Percentiles rank a stretch among this genome's conserved stretches.
Conservation (phyloP, 2,797 vertebrate genomes). For the Semotilus atromaculatus region DNA sequence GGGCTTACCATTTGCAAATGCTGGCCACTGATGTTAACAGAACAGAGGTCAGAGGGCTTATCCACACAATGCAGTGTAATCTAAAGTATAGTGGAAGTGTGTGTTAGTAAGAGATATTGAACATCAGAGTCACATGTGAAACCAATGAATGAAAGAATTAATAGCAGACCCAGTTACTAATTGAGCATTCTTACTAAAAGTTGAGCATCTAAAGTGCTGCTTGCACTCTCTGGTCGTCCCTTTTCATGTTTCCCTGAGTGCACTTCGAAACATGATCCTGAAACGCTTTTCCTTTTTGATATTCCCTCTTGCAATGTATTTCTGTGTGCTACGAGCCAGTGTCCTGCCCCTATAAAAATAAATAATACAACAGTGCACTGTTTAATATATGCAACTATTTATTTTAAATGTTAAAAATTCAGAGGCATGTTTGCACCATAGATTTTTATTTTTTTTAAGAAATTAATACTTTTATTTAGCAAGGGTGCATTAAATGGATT, state of each 20-base stretch:
- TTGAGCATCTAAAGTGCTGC: slow-evolving; percentile 64
- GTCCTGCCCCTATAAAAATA: slow-evolving; percentile 64
- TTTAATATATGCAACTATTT: background rate
- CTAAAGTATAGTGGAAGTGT: slow-evolving; percentile 59
- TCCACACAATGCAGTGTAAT: slow-evolving; percentile 71
- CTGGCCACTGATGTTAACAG: slow-evolving; percentile 72
- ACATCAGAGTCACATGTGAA: background rate
- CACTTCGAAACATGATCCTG: slow-evolving; percentile 16
- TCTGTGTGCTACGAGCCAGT: slow-evolving; percentile 71
- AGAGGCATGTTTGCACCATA: background rate
- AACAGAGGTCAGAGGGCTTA: slow-evolving; percentile 73
- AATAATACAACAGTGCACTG: background rate
- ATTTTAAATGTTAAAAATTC: background rate
- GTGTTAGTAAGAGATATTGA: background rate
- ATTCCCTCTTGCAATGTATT: slow-evolving; percentile 58
- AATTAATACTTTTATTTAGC: background rate
- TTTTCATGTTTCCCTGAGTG: slow-evolving; percentile 4
- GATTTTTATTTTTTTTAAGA: background rate
- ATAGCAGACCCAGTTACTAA: background rate
- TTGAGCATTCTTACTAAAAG: slow-evolving; percentile 69
- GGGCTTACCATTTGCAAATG: slow-evolving; percentile 69
- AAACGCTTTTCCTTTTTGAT: slow-evolving; percentile 44
- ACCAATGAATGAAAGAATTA: background rate
- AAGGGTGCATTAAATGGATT: background rate
- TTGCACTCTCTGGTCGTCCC: background rate